Percentiles rank a stretch among this genome's conserved stretches.
Conservation (phyloP, 1,140 invertebrate species). For the Scaptodrosophila lebanonensis region DNA sequence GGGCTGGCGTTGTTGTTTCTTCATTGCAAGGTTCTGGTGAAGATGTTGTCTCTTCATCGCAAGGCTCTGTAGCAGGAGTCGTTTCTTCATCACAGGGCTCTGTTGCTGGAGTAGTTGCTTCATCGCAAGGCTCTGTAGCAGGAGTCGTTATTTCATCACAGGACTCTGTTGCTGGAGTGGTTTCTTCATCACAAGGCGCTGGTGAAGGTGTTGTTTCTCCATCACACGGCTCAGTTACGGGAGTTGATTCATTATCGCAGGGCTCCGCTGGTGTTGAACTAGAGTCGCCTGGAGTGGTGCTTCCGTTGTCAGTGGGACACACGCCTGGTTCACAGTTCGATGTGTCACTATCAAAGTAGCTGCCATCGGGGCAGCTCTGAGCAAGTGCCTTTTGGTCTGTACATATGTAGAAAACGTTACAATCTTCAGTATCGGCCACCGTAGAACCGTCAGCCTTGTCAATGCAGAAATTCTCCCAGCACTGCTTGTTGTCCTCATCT, state of each 20-base stretch:
- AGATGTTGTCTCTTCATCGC: constrained; percentile 12
- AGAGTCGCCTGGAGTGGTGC: constrained; percentile 1
- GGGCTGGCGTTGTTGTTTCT: constrained; percentile 10
- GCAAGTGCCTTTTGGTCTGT: constrained; percentile 5
- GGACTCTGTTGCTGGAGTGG: constrained; percentile 9
- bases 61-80: constrained; percentile 15
- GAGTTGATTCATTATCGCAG: constrained; percentile 14
- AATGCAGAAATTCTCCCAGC: constrained; percentile 60
- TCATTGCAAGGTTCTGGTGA: constrained; percentile 16
- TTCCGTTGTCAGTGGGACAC: constrained; percentile 14
- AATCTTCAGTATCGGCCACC: constrained; percentile 28
- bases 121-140: constrained; percentile 10
- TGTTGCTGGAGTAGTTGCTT: constrained; percentile 12
- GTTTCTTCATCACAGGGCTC: constrained; percentile 4
- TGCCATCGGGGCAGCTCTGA: constrained; percentile 26
- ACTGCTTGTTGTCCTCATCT: constrained; percentile 28
- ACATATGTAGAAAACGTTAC: constrained; percentile 42
- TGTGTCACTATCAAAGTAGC: constrained; percentile 9
- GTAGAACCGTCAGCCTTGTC: constrained; percentile 19
- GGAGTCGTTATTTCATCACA: constrained; percentile 21
- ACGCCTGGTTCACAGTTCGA: constrained; percentile 33
- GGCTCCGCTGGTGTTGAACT: constrained; percentile 9
- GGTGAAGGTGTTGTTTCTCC: constrained; percentile 15
- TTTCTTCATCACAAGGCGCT: constrained; percentile 1
- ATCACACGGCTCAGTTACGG: constrained; percentile 6